Evolutionary conservation across 2,113 vertebrate species (phyloP), one percentile per base, ranked within the genome.

Genomic region (Oryzias javanicus): DNA sequence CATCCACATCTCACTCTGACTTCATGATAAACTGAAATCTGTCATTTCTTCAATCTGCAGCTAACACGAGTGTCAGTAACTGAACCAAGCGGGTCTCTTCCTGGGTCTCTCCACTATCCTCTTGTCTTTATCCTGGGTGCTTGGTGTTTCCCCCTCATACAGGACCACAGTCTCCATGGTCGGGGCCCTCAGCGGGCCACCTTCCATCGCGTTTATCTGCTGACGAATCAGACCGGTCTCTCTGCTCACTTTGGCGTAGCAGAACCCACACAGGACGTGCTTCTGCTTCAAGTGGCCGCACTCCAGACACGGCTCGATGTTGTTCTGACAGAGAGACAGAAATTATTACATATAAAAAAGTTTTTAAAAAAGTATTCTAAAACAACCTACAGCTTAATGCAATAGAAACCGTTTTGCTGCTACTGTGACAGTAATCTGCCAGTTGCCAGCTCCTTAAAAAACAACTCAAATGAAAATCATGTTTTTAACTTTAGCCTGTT

Each of bases 231-330:
- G 58, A 5, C 6, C 20, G 0, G 95, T 97, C 86, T 99, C 98
- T 62, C 53, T 88, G 67, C 86, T 63, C 35, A 99, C 92, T 49
- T 95, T 97, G 13, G 89, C 80, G 0, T 98, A 98, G 85, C 98
- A 99, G 66, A 92, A 94, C 64, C 92, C 92, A 84, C 98, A 99
- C 60, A 99, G 85, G 47, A 92, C 22, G 0, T 98, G 94, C 47
- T 97, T 99, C 91, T 92, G 92, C 80, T 97, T 99, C 81, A 97
- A 56, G 78, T 95, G 93, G 60, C 96, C 97, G 78, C 98, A 99
- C 71, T 95, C 93, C 14, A 78, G 92, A 83, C 98, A 99, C 0
- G 92, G 67, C 25, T 95, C 95, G 35, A 99, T 93, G 82, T 97
- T 97, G 22, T 42, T 91, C 98, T 99, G 64, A 53, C 70, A 60